Evolutionary conservation across 2,113 vertebrate genomes (phyloP).

Genomic region (Coturnix japonica): DNA sequence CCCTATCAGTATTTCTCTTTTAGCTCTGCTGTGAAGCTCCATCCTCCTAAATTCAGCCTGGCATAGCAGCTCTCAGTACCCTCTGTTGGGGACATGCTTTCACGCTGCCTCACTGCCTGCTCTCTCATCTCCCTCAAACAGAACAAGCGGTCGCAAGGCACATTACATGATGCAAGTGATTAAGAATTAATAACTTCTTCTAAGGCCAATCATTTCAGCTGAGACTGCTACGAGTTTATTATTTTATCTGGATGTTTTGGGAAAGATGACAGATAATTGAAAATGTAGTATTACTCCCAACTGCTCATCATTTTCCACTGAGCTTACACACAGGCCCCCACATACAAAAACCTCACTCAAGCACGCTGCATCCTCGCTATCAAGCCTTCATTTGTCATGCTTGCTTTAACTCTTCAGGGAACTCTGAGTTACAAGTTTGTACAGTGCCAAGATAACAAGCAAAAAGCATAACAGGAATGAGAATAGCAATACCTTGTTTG

Average conservation of each 20-base stretch:
- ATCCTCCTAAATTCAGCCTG: background rate
- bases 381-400: accelerated
- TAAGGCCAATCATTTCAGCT: background rate
- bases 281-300: background rate
- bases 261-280: background rate
- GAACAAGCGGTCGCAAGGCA: background rate
- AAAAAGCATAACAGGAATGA: background rate
- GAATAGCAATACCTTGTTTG: background rate
- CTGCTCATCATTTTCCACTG: background rate
- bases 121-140: background rate
- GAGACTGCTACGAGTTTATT: background rate
- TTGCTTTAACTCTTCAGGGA: background rate
- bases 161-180: conserved; percentile 44
- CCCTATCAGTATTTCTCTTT: background rate
- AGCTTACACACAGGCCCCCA: background rate
- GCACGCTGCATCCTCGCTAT: background rate
- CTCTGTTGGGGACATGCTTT: background rate
- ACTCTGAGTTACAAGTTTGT: background rate
- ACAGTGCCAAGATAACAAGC: background rate
- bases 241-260: background rate
- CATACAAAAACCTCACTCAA: background rate
- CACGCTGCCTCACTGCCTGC: conserved; percentile 31
- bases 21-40: background rate
- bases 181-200: conserved; percentile 48
- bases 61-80: background rate